These are phyloP conservation scores for Stigmatopora argus DNA, from an alignment of 2,113 vertebrate genomes.

Conservation along the genomic window DNA sequence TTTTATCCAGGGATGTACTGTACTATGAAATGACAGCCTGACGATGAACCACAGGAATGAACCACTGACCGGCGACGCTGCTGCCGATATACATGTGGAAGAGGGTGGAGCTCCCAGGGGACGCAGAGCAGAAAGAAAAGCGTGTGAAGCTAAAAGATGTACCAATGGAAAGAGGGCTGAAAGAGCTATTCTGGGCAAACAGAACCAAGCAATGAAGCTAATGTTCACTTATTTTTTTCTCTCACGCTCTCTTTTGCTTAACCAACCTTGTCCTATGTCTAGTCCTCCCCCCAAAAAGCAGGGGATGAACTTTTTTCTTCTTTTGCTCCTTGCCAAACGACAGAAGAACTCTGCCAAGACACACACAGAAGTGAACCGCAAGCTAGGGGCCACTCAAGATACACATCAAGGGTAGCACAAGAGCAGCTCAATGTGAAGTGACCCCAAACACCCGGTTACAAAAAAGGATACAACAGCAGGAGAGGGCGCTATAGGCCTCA, in stretches of 20 bases:
- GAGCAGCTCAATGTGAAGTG: background rate
- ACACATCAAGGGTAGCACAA: background rate
- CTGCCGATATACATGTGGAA: slow-evolving; percentile 7
- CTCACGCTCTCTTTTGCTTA: slow-evolving; percentile 58
- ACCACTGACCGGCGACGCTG: slow-evolving; percentile 20
- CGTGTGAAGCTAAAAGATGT: slow-evolving; percentile 22
- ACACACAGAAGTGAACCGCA: slow-evolving; percentile 47
- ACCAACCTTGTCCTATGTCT: slow-evolving; percentile 65
- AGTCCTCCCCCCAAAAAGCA: slow-evolving; percentile 38
- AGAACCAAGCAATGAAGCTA: slow-evolving; percentile 24
- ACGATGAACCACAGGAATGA: slow-evolving; percentile 64
- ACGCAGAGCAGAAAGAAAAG: slow-evolving; percentile 2
- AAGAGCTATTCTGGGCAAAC: slow-evolving; percentile 35
- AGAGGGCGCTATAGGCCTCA: slow-evolving; percentile 96
- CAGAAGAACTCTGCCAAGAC: slow-evolving; percentile 48
- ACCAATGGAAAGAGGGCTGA: slow-evolving; percentile 4
- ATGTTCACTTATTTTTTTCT: slow-evolving; percentile 37
- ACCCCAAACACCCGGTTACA: background rate
- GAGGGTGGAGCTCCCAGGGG: slow-evolving; percentile 28
- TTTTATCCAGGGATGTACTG: slow-evolving; percentile 47
- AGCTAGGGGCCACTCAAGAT: slow-evolving; percentile 30
- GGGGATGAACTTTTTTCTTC: slow-evolving; percentile 53
- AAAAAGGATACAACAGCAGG: slow-evolving; percentile 98
- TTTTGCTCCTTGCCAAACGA: slow-evolving; percentile 62
- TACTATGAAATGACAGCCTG: slow-evolving; percentile 61